Evolutionary conservation across 2,888 invertebrate species (phyloP), one percentile per base, ranked within the genome.

Genomic region (Brachyptera putata): DNA sequence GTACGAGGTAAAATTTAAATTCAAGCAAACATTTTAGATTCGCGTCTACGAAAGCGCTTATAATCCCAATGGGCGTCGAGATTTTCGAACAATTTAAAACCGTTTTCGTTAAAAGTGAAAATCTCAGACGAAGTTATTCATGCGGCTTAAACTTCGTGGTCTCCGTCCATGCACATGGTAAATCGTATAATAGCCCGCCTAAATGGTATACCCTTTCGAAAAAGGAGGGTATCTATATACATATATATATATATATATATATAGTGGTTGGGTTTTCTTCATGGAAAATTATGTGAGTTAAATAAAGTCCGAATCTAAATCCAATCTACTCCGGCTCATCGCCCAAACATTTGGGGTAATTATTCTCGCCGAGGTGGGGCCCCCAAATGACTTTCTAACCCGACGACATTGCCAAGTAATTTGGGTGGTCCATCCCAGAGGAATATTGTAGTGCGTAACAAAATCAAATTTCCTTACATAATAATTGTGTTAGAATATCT

Each of bases 391-490:
- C 46, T 46, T n/a, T 24, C 24, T 46, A 16, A n/a, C 22, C 24
- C 21, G n/a, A 24, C 7, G 22, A 24, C 18, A 46, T 46, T 46
- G 18, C 46, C 46, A 46, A 46, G 46, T 46, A 21, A 46, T 46
- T 46, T 21, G 22, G 46, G 22, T 46, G 46, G 46, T 24, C 46
- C 46, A 46, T 24, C 46, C 46, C 46, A 24, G 24, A 46, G 46
- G 46, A 21, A 46, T 46, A 24, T n/a, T n/a, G n/a, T n/a, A n/a
- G 46, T 46, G 21, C 24, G 46, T 46, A 24, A 46, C 46, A 16
- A 46, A 41, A 46, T 46, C 46, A 46, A 16, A 46, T 46, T 46
- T 24, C 24, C 46, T 46, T 46, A 46, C n/a, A n/a, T n/a, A n/a
- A n/a, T 46, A 46, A 46, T 46, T 46, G 46, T 21, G 46, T 46